These are phyloP conservation scores for Zoanthus sansibaricus DNA, from an alignment of 92 coral and sea anemone species.

Conservation along the genomic window DNA sequence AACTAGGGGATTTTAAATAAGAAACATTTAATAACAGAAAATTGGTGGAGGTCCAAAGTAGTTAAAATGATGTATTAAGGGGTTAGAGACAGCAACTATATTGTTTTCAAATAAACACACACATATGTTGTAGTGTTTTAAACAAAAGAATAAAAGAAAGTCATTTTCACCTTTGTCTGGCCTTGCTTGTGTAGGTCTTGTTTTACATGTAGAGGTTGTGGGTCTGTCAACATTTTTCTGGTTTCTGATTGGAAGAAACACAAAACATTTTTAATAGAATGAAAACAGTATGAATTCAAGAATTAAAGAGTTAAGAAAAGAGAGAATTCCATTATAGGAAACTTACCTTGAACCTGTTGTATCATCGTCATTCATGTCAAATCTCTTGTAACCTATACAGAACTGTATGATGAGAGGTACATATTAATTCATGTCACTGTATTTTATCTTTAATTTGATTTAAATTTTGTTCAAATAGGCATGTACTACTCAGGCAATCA, in stretches of 20 bases:
- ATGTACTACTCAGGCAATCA: constrained; percentile 7
- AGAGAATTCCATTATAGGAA: constrained; percentile 6
- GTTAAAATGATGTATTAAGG: constrained; percentile 21
- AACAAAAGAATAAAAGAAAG: constrained; percentile 1
- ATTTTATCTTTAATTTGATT: constrained; percentile 15
- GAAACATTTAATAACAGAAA: constrained; percentile 18
- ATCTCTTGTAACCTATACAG: background rate
- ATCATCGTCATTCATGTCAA: constrained; percentile 11
- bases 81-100: background rate
- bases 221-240: constrained; percentile 24
- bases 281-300: constrained; percentile 8
- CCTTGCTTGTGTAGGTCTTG: constrained; percentile 24
- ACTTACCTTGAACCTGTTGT: constrained; percentile 6
- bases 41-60: constrained; percentile 25
- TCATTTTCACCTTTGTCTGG: constrained; percentile 23
- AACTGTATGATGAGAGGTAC: background rate
- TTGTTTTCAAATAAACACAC: background rate
- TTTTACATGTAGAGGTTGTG: constrained; percentile 28
- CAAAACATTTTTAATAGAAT: constrained; percentile 10
- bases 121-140: constrained; percentile 5
- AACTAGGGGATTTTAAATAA: constrained; percentile 12
- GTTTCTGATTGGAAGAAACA: constrained; percentile 5
- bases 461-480: background rate
- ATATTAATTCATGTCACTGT: constrained; percentile 15
- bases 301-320: constrained; percentile 5